Conservation (phyloP, 2,113 vertebrate genomes). For the Corythaeola cristata region DNA sequence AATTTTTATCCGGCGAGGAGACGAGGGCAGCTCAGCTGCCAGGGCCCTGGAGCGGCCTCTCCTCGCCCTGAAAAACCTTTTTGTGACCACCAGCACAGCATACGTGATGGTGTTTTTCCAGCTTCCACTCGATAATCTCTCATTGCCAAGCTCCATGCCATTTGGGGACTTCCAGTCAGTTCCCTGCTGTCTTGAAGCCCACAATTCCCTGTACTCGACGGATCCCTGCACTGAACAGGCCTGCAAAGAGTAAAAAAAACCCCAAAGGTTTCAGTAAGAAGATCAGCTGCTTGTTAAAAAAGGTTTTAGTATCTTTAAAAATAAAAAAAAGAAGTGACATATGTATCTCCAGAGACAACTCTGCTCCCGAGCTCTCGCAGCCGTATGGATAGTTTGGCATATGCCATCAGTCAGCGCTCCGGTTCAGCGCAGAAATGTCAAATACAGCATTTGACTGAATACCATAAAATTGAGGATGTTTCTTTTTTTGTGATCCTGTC, state of each 20-base stretch:
- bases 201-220: accelerated
- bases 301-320: not conserved
- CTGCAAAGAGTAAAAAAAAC: not conserved
- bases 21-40: not conserved
- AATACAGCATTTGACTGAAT: not conserved
- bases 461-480: not conserved
- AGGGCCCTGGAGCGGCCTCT: not conserved
- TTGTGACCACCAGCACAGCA: not conserved
- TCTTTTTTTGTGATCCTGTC: not conserved
- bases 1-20: not conserved
- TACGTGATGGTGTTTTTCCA: not conserved
- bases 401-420: not conserved
- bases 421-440: not conserved
- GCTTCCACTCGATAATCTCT: not conserved
- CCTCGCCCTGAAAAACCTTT: not conserved
- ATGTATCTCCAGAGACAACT: not conserved
- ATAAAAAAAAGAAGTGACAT: not conserved
- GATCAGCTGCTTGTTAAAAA: not conserved
- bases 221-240: not conserved
- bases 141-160: not conserved
- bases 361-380: not conserved
- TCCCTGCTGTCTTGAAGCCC: not conserved
- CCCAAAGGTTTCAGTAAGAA: not conserved
- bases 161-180: not conserved
- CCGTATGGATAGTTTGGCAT: accelerated